Percentiles rank a stretch among this genome's conserved stretches.
phyloP scores from a whole-genome alignment of 2,797 vertebrate genomes.

The Hephaestus fuliginosus region DNA sequence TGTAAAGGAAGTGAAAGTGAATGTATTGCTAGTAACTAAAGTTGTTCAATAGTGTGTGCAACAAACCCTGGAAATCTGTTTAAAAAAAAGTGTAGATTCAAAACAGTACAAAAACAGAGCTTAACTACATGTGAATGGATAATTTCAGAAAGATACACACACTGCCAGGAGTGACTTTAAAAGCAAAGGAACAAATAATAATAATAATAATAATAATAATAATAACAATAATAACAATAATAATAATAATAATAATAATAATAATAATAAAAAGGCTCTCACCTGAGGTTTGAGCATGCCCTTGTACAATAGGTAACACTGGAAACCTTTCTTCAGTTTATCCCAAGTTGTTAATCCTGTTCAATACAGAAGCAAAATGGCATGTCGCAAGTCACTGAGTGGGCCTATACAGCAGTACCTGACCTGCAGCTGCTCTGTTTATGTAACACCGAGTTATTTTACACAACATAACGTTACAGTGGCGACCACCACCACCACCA shows the following conservation, averaged over 20 bases:
- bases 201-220: no score
- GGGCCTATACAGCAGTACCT: constrained; percentile 70
- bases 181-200: constrained; percentile 3
- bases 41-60: not conserved
- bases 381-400: constrained; percentile 75
- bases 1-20: not conserved
- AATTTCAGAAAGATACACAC: not conserved
- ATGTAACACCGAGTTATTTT: constrained; percentile 72
- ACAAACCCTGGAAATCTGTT: not conserved
- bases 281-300: constrained; percentile 81
- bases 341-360: constrained; percentile 81
- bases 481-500: not conserved
- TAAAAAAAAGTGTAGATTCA: not conserved
- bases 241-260: no score
- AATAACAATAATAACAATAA: no score
- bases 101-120: no score
- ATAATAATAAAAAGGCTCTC: constrained; percentile 37
- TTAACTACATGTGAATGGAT: not conserved
- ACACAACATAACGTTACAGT: constrained; percentile 39
- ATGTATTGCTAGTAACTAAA: not conserved
- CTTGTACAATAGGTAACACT: constrained; percentile 67
- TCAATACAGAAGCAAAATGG: constrained; percentile 76
- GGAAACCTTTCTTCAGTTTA: constrained; percentile 71
- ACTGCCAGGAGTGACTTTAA: not conserved
- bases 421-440: constrained; percentile 75